phyloP scores from a whole-genome alignment of 2,888 invertebrate genomes.

The Eupithecia subumbrata region DNA sequence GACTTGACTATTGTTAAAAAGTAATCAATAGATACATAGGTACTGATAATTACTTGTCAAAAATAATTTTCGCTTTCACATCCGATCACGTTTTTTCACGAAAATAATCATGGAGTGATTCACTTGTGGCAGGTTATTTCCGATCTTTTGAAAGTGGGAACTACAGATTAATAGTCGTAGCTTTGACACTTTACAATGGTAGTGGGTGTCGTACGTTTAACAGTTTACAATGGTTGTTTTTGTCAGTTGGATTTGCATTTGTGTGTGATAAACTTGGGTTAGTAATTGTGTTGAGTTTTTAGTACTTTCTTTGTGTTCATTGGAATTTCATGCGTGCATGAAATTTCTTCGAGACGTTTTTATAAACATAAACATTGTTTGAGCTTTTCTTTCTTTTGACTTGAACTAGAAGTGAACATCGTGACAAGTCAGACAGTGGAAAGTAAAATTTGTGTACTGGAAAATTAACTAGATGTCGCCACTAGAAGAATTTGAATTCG shows the following conservation, averaged over 20 bases:
- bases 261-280: conserved; percentile 12
- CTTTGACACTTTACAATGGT: conserved; percentile 17
- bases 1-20: too few species aligned
- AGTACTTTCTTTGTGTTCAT: background rate
- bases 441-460: background rate
- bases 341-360: background rate
- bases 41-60: too few species aligned
- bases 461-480: too few species aligned
- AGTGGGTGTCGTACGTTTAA: background rate
- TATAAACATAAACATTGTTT: too few species aligned
- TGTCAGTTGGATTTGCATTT: background rate
- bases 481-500: too few species aligned
- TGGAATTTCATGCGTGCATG: background rate
- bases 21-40: too few species aligned
- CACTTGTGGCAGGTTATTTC: conserved; percentile 36
- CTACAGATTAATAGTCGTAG: conserved; percentile 19
- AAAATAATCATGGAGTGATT: background rate
- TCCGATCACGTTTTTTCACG: too few species aligned
- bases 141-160: conserved; percentile 38
- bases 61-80: too few species aligned
- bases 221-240: background rate
- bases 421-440: background rate
- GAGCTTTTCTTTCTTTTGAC: background rate
- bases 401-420: background rate
- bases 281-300: background rate